phyloP scores from a whole-genome alignment of 2,797 vertebrate genomes.

The Miichthys miiuy region DNA sequence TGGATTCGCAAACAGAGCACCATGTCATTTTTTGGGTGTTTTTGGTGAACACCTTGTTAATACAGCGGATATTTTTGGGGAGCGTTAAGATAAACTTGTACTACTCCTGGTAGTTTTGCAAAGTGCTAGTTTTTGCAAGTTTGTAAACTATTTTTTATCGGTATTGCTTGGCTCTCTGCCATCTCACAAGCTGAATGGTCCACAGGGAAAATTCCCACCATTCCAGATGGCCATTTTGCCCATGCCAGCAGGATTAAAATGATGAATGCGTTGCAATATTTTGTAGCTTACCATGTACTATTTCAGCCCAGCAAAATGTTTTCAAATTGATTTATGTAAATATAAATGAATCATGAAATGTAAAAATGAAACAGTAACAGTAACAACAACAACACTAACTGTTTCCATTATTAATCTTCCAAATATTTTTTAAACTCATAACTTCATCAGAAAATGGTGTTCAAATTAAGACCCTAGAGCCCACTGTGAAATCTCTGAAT shows the following conservation, averaged over 20 bases:
- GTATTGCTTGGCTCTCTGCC: constrained; percentile 27
- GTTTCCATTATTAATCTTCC: constrained; percentile 4
- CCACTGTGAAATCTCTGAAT: background rate
- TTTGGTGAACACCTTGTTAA: background rate
- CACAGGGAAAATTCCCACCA: constrained; percentile 41
- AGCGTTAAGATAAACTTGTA: background rate
- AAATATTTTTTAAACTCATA: background rate
- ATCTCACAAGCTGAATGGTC: constrained; percentile 29
- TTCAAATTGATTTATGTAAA: constrained; percentile 13
- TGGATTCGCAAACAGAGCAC: no score
- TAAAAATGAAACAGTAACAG: no score
- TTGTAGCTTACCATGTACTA: constrained; percentile 13
- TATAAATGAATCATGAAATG: background rate
- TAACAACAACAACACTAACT: no score
- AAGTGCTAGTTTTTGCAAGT: constrained; percentile 38
- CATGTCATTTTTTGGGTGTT: background rate
- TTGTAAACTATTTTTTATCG: constrained; percentile 18
- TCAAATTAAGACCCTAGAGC: background rate
- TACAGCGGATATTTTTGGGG: background rate
- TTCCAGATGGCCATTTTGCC: constrained; percentile 54
- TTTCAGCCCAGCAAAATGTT: constrained; percentile 19
- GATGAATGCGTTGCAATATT: constrained; percentile 41
- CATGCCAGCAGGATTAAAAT: constrained; percentile 50
- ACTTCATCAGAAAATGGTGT: background rate
- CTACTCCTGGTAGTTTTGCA: constrained; percentile 4